Conservation (phyloP, 2,797 vertebrate genomes). For the Lagodon rhomboides region DNA sequence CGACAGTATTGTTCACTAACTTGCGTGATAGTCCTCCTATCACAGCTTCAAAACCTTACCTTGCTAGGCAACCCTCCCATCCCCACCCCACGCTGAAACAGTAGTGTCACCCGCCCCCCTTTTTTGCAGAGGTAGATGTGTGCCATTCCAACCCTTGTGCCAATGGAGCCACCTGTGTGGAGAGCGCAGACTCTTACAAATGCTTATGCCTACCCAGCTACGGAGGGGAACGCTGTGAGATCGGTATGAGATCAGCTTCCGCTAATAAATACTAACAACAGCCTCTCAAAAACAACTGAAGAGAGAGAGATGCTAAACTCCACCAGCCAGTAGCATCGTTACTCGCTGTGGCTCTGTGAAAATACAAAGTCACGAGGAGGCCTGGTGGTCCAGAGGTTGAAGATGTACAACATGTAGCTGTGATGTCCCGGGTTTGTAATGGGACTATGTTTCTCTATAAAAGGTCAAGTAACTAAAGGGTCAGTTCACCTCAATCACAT, state of each 20-base stretch:
- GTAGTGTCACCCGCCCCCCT: constrained; percentile 91
- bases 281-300: constrained; percentile 72
- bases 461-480: constrained; percentile 1
- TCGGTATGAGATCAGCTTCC: constrained; percentile 96
- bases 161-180: constrained; percentile 98
- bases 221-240: constrained; percentile 96
- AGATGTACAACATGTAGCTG: constrained; percentile 1
- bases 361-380: constrained; percentile 6
- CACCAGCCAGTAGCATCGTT: constrained; percentile 4
- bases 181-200: constrained; percentile 95
- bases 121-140: constrained; percentile 98
- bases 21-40: constrained; percentile 38
- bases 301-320: constrained; percentile 29
- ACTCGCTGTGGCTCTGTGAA: constrained; percentile 12
- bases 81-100: constrained; percentile 79
- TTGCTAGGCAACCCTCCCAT: constrained; percentile 73
- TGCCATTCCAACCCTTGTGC: constrained; percentile 96
- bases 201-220: constrained; percentile 99
- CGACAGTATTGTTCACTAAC: constrained; percentile 63
- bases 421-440: neutral
- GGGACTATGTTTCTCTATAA: neutral
- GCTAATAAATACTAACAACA: constrained; percentile 91
- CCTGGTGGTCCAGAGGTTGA: neutral
- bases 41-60: constrained; percentile 14
- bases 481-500: constrained; percentile 15